A percentile compares a stretch with the other conserved stretches of the same genome.
Evolutionary conservation across 2,888 invertebrate species (phyloP).

Genomic region (Nowickia ferox): DNA sequence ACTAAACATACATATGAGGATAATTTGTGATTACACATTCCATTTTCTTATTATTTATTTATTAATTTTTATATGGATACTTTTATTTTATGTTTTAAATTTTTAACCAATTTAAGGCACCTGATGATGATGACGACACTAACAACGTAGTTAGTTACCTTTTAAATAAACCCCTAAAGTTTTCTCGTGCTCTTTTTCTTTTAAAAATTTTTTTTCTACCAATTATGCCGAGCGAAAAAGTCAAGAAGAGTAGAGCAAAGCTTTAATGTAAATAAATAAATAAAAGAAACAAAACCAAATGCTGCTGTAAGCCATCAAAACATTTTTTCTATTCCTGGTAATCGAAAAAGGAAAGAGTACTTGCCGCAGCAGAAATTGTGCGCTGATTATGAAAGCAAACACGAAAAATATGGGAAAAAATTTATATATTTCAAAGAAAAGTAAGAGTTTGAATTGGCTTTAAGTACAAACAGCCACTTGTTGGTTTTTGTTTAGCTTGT

Average conservation of each 20-base stretch:
- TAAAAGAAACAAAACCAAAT: slow-evolving; percentile 39
- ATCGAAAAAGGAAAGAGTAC: neutral
- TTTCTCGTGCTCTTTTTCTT: slow-evolving; percentile 4
- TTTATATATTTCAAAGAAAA: slow-evolving; percentile 26
- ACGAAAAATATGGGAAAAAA: slow-evolving; percentile 11
- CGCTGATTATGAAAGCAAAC: slow-evolving; percentile 20
- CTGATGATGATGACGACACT: slow-evolving; percentile 54
- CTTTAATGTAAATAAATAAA: slow-evolving; percentile 58
- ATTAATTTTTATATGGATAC: neutral
- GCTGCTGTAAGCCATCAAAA: slow-evolving; percentile 1
- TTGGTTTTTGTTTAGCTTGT: slow-evolving; percentile 49
- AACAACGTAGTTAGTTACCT: neutral
- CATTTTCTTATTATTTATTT: neutral
- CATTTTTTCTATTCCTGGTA: neutral
- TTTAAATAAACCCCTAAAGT: slow-evolving; percentile 45
- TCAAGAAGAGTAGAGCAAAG: slow-evolving; percentile 23
- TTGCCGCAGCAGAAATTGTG: slow-evolving; percentile 18
- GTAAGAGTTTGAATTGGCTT: slow-evolving; percentile 18
- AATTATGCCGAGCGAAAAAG: neutral
- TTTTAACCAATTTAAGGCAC: slow-evolving; percentile 35
- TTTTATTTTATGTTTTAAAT: slow-evolving; percentile 7
- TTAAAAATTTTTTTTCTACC: neutral
- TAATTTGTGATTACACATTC: slow-evolving; percentile 41
- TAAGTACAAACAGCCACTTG: slow-evolving; percentile 53
- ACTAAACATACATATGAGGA: neutral